Evolutionary conservation across 92 coral and sea anemone species (phyloP), one percentile per base, ranked within the genome.

Genomic region (Phenganax subtilis): DNA sequence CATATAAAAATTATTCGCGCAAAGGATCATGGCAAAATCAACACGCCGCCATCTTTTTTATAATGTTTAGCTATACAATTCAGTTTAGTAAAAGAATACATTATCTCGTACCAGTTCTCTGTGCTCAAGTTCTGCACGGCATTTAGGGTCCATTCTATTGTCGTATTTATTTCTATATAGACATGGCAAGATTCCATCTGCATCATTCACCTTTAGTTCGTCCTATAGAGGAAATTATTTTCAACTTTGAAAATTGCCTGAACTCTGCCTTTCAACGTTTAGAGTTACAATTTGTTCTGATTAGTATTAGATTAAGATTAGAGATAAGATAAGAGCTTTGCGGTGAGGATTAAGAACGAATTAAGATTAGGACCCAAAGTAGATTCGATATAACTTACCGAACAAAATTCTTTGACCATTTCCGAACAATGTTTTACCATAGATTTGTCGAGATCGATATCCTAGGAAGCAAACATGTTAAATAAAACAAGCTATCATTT

Each of bases 151-250:
- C 99, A 96, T 96, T 29, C 74, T 93, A 51, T 73, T 75, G 51
- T 92, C 92, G 75, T 90, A 88, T 69, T 96, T 96, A 88, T 96
- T 92, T 28, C 92, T 89, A 74, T 88, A 85, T 17, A 94, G 85
- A 75, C 98, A 94, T 0, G 98, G 97, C 70, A 94, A 64, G 16
- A 94, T 92, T 53, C 90, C 98, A 52, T 92, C 97, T 44, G 86
- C 85, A 67, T 92, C 89, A 47, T 92, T 97, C 72, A 75, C 85
- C 8, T 89, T 68, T 7, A 94, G 84, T 9, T 89, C 84, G 15
- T 90, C 96, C 97, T 92, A 54, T 9, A 2, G 63, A 68, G 9
- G 27, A 7, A 57, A 57, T 14, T n/a, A 20, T 66, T 17, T 12
- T 20, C 6, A 6, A 17, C 8, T 37, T 37, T 37, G 47, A 37